Evolutionary conservation across 2,888 invertebrate species (phyloP).

Genomic region (Brachypalpus laphriformis): DNA sequence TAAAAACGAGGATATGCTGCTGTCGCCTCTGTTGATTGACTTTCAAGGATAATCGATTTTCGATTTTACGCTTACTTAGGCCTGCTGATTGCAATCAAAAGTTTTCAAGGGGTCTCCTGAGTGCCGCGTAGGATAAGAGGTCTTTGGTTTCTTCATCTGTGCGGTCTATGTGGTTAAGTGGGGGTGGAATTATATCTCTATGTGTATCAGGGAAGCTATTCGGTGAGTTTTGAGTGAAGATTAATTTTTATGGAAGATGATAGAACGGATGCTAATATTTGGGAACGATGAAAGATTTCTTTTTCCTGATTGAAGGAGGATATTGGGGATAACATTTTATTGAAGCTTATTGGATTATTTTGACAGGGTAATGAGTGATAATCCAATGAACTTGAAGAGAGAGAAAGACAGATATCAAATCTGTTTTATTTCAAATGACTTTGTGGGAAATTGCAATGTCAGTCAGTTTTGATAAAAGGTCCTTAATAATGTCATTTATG

Average conservation of each 20-base stretch:
- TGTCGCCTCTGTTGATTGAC: constrained; percentile 53
- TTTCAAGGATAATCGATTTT: constrained; percentile 71
- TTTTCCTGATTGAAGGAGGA: constrained; percentile 9
- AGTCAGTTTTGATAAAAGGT: background rate
- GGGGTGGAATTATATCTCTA: constrained; percentile 6
- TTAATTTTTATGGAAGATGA: constrained; percentile 45
- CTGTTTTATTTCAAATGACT: background rate
- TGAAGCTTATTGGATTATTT: constrained; percentile 54
- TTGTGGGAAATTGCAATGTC: background rate
- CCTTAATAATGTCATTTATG: background rate
- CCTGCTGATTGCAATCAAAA: constrained; percentile 70
- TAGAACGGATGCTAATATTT: constrained; percentile 1
- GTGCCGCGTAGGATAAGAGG: background rate
- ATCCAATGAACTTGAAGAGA: background rate
- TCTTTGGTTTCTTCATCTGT: constrained; percentile 37
- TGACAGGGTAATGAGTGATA: constrained; percentile 37
- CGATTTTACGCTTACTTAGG: constrained; percentile 73
- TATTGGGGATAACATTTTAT: constrained; percentile 26
- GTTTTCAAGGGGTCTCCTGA: constrained; percentile 39
- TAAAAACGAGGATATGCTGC: constrained; percentile 39
- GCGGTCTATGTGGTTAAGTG: constrained; percentile 14
- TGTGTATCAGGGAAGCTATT: background rate
- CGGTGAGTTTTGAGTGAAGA: constrained; percentile 35
- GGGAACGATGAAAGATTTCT: background rate
- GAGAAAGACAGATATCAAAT: background rate